These are phyloP conservation scores for Toxotes chatareus DNA, from an alignment of 2,113 vertebrate species.

Conservation along the genomic window DNA sequence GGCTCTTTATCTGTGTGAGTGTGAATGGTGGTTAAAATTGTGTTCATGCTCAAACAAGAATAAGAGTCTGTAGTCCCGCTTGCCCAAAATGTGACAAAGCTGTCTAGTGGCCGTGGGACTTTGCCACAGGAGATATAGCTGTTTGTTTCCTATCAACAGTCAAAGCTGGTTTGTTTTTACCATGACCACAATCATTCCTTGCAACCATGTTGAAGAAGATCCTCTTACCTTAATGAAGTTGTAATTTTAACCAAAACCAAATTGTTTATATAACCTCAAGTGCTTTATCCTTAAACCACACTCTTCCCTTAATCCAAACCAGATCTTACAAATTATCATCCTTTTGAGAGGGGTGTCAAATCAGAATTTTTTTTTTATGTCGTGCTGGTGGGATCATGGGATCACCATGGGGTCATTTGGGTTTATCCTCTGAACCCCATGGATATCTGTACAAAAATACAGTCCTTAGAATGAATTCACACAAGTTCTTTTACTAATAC, in stretches of 20 bases:
- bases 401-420: not conserved
- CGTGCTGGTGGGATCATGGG: not conserved
- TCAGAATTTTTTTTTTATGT: not conserved
- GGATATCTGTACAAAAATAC: not conserved
- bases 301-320: not conserved
- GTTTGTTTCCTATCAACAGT: not conserved
- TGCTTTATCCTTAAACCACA: not conserved
- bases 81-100: not conserved
- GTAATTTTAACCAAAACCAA: not conserved
- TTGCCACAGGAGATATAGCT: not conserved
- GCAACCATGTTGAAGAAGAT: not conserved
- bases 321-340: not conserved
- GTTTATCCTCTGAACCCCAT: too few species aligned
- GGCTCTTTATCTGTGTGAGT: not conserved
- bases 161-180: not conserved
- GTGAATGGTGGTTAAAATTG: not conserved
- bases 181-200: not conserved
- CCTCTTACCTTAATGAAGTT: not conserved
- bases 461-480: not conserved
- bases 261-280: not conserved
- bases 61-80: not conserved
- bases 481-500: constrained; percentile 5
- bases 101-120: not conserved
- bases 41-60: not conserved
- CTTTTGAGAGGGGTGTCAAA: not conserved